These are phyloP conservation scores for Archips crataeganus DNA, from an alignment of 2,888 invertebrate genomes.

Conservation along the genomic window DNA sequence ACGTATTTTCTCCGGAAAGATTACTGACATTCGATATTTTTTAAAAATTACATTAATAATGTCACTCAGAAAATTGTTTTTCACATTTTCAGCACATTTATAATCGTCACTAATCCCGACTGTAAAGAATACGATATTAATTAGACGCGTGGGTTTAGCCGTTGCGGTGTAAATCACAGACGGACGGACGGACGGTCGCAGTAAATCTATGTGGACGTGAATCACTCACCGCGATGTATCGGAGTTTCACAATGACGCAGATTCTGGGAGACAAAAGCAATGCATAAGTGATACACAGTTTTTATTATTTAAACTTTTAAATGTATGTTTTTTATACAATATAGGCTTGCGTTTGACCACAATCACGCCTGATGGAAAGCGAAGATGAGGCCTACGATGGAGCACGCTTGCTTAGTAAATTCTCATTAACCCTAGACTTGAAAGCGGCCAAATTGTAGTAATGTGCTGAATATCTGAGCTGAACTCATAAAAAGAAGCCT, in stretches of 20 bases:
- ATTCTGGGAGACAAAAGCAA: conserved; percentile 20
- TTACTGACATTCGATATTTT: no score
- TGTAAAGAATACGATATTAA: conserved; percentile 57
- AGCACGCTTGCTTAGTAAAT: no score
- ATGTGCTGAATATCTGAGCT: no score
- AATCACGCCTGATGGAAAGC: no score
- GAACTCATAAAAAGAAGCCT: no score
- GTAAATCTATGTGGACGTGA: conserved; percentile 69
- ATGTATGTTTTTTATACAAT: no score
- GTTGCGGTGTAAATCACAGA: conserved; percentile 69
- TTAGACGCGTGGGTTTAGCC: conserved; percentile 57
- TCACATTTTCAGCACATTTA: conserved; percentile 17
- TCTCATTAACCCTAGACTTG: no score
- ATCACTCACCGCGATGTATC: conserved; percentile 63
- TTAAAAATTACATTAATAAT: not conserved
- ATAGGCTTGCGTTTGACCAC: no score
- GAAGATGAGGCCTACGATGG: no score
- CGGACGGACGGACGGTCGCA: conserved; percentile 57
- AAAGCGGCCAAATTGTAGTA: no score
- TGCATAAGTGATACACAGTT: not conserved
- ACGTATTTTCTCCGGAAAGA: no score
- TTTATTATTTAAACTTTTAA: no score
- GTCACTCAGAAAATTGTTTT: not conserved
- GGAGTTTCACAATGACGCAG: conserved; percentile 32
- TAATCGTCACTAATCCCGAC: conserved; percentile 20